Conservation (phyloP, 2,797 vertebrate species). For the Myotis myotis region DNA sequence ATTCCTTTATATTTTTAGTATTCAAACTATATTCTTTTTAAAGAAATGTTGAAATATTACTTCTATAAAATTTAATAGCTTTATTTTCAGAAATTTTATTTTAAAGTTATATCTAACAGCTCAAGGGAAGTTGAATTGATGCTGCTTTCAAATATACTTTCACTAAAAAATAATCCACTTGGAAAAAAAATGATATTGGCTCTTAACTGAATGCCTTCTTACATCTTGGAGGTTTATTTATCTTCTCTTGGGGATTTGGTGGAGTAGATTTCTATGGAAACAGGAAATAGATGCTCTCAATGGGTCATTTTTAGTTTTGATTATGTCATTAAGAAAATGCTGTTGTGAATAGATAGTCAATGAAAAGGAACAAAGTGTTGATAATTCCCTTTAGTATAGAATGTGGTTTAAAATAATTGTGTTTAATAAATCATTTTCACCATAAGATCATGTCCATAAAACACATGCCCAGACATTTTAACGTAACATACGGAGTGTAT, state of each 20-base stretch:
- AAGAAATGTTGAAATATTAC: neutral
- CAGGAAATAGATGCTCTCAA: neutral
- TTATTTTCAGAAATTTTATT: conserved; percentile 30
- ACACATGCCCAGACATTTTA: neutral
- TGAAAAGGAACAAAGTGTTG: neutral
- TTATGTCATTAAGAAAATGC: conserved; percentile 3
- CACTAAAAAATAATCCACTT: conserved; percentile 32
- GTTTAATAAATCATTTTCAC: neutral
- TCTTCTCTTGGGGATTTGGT: neutral
- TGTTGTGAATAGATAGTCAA: neutral
- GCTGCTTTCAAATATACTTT: neutral
- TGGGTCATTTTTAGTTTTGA: neutral
- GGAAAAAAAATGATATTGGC: neutral
- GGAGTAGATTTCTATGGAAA: neutral
- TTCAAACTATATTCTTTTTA: neutral
- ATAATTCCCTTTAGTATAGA: neutral
- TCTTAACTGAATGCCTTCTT: neutral
- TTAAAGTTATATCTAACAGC: neutral
- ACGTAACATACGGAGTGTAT: neutral
- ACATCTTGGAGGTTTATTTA: neutral
- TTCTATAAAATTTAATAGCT: neutral
- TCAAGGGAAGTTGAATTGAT: conserved; percentile 16
- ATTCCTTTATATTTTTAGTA: neutral
- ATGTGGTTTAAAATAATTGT: neutral
- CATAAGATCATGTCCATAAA: neutral